Conservation (phyloP, 2,113 vertebrate genomes). For the Gymnobelideus leadbeateri region DNA sequence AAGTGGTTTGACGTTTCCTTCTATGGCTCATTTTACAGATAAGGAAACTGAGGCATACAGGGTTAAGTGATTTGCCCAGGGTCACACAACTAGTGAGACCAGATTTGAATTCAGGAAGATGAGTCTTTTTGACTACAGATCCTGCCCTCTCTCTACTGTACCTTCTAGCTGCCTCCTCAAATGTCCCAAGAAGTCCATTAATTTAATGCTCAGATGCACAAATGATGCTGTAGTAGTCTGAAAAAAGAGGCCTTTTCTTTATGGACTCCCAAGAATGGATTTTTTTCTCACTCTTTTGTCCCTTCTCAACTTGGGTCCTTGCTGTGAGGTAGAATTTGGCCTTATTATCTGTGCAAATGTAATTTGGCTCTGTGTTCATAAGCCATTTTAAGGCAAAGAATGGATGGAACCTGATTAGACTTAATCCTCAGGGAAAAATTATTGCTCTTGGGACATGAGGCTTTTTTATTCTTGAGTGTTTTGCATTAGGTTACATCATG, state of each 20-base stretch:
- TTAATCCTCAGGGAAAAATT: background rate
- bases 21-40: background rate
- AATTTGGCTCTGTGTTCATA: slow-evolving; percentile 58
- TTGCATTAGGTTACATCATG: slow-evolving; percentile 49
- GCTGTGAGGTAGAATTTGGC: slow-evolving; percentile 41
- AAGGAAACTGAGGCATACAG: background rate
- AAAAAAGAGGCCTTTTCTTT: slow-evolving; percentile 2
- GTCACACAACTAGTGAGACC: background rate
- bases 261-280: slow-evolving; percentile 45
- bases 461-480: slow-evolving; percentile 41
- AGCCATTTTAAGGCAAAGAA: slow-evolving; percentile 50
- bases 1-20: background rate
- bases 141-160: no score
- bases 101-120: background rate
- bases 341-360: slow-evolving; percentile 16
- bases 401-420: slow-evolving; percentile 54
- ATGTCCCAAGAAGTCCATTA: background rate
- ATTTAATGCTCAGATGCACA: background rate
- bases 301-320: slow-evolving; percentile 51
- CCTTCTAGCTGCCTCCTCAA: background rate
- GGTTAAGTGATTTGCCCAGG: background rate
- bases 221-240: background rate
- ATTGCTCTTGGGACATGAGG: slow-evolving; percentile 18
- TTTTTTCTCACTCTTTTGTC: slow-evolving; percentile 38
- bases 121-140: background rate